Base-by-base conservation (phyloP, 2,797 vertebrate genomes). In the Merluccius polli region DNA sequence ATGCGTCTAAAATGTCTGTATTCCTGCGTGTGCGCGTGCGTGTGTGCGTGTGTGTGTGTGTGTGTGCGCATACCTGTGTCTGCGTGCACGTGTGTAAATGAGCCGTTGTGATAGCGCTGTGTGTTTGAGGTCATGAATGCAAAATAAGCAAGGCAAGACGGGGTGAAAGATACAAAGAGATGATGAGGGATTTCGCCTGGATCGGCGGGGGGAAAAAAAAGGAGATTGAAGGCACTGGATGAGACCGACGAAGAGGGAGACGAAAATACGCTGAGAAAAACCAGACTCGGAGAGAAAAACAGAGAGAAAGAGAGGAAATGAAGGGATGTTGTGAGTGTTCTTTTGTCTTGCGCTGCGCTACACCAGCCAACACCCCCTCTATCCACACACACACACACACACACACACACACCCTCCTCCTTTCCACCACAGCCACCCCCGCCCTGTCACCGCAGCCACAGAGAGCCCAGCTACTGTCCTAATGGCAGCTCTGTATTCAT, bases 401-500 rank as follows among this genome's bases (percentile, higher is more conserved):
- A 13, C 41, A 70, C 71, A 76, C 67, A 71, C 74, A 75, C 52
- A 63, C 80, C 79, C 73, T 76, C 65, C 79, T 73, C 74, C 74
- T 38, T 71, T 44, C 71, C 77, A 38, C 70, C 80, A 79, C 78
- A 77, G 27, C 71, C 32, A 48, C 24, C 21, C 21, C n/a, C 32
- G 12, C 73, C 38, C 52, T 33, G 8, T 21, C 79, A 82, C 82
- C 87, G 77, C 77, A 84, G 85, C 80, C 88, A 78, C 86, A 89
- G 90, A 87, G 84, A 89, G 87, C 84, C 85, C 72, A 74, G 87
- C 88, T 88, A 88, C 90, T 83, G 80, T 91, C 90, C 90, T 91
- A 93, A 94, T 92, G 91, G 90, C 85, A 89, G 87, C 89, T 91
- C 92, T 91, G 90, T 93, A 92, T 93, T 93, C 92, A 93, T 93